These are phyloP conservation scores for Papilio demoleus DNA, from an alignment of 2,888 invertebrate genomes.

Conservation along the genomic window DNA sequence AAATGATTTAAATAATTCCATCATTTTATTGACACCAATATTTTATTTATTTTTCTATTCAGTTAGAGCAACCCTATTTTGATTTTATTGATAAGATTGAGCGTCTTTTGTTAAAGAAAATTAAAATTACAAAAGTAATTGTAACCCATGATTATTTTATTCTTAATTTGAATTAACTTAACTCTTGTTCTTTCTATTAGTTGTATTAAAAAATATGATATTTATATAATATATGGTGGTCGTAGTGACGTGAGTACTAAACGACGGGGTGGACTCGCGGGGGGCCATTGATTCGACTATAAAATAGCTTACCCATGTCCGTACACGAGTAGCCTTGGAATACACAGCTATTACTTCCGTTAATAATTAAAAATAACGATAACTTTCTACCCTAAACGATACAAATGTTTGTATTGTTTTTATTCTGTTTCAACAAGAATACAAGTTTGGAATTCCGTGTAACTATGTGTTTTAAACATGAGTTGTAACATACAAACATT, in stretches of 20 bases:
- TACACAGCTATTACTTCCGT: constrained; percentile 42
- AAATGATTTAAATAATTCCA: too few relatives aligned
- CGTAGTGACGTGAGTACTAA: constrained; percentile 42
- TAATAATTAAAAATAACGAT: constrained; percentile 45
- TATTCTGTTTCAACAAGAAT: constrained; percentile 19
- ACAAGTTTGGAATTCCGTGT: not conserved
- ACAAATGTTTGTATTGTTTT: constrained; percentile 23
- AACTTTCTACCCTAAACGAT: constrained; percentile 40
- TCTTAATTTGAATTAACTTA: too few relatives aligned
- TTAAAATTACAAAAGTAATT: too few relatives aligned
- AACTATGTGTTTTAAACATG: too few relatives aligned
- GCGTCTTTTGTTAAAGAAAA: too few relatives aligned
- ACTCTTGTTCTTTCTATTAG: not conserved
- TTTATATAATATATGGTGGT: constrained; percentile 44
- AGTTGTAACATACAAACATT: too few relatives aligned
- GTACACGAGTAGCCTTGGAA: constrained; percentile 38
- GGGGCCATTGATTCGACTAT: constrained; percentile 43
- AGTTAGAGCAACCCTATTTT: too few relatives aligned
- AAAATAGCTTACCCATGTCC: constrained; percentile 42
- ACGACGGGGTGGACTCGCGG: constrained; percentile 42
- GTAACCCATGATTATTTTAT: too few relatives aligned
- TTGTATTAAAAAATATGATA: constrained; percentile 28
- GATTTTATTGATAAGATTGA: too few relatives aligned
- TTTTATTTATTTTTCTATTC: too few relatives aligned
- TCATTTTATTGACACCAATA: too few relatives aligned